Conservation (phyloP, 2,113 vertebrate species). For the Lagopus muta region DNA sequence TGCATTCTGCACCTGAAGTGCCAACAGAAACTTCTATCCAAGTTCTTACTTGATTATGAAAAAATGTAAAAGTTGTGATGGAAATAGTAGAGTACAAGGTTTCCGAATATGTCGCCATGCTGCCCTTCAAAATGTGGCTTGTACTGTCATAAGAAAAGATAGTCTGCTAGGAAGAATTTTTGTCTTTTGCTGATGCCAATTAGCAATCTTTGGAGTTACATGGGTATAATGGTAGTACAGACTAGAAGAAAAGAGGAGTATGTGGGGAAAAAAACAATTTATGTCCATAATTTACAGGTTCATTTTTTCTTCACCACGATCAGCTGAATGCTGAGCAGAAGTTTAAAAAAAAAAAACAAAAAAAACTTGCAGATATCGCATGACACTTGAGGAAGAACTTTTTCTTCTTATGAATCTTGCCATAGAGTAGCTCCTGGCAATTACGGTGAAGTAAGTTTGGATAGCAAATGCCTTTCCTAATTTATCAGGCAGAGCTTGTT, state of each 20-base stretch:
- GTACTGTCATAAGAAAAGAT: not conserved
- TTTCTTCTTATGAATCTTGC: not conserved
- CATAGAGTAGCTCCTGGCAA: not conserved
- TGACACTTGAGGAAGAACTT: not conserved
- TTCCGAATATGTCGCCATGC: accelerated
- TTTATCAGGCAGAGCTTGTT: not conserved
- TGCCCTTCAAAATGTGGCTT: not conserved
- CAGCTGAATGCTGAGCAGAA: not conserved
- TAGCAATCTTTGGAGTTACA: not conserved
- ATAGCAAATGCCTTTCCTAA: not conserved
- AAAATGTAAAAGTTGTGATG: not conserved
- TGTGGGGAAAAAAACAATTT: not conserved
- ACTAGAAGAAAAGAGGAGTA: not conserved
- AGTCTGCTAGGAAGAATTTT: not conserved
- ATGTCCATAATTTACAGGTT: not conserved
- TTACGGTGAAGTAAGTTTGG: not conserved
- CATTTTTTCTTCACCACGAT: not conserved
- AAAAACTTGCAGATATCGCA: not conserved
- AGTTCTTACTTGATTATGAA: not conserved
- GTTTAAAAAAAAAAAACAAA: too few relatives aligned
- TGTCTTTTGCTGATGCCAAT: not conserved
- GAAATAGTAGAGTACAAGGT: not conserved
- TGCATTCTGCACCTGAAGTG: not conserved
- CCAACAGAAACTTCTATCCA: not conserved
- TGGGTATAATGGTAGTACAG: not conserved